Evolutionary conservation across 2,113 vertebrate genomes (phyloP).

Genomic region (Glaucomys volans): DNA sequence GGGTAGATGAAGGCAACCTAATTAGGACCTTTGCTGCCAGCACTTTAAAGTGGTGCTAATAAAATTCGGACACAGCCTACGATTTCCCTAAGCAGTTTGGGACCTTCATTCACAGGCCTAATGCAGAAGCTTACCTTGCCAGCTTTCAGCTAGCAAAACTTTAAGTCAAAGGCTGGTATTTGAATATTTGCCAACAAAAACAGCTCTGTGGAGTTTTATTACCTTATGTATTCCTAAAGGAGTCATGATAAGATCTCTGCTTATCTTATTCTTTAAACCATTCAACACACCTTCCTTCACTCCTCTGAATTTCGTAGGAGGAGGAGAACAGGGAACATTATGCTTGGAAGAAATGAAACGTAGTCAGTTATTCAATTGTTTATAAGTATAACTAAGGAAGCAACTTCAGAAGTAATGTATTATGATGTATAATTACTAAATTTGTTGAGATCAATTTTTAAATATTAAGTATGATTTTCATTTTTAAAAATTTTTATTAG

Average conservation of each 20-base stretch:
- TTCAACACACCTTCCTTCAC: constrained; percentile 65
- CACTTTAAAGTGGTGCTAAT: constrained; percentile 10
- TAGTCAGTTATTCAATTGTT: constrained; percentile 3
- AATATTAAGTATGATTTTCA: not conserved
- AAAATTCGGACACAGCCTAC: not conserved
- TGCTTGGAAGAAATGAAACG: not conserved
- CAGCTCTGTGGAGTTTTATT: constrained; percentile 73
- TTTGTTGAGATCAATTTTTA: not conserved
- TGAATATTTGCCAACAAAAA: constrained; percentile 80
- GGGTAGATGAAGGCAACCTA: constrained; percentile 17
- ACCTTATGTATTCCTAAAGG: constrained; percentile 64
- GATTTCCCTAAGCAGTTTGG: not conserved
- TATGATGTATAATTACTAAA: not conserved
- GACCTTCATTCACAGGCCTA: constrained; percentile 19
- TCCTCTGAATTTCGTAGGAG: constrained; percentile 18
- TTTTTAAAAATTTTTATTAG: not conserved
- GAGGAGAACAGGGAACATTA: not conserved
- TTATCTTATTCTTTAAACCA: constrained; percentile 64
- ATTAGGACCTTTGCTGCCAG: constrained; percentile 2
- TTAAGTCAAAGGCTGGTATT: constrained; percentile 70
- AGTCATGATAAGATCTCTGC: constrained; percentile 64
- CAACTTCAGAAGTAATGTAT: constrained; percentile 14
- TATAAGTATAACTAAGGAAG: not conserved
- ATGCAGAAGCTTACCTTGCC: constrained; percentile 49
- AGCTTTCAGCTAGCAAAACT: constrained; percentile 56